Base-by-base conservation (phyloP, 2,113 vertebrate species). In the Sterna hirundo region DNA sequence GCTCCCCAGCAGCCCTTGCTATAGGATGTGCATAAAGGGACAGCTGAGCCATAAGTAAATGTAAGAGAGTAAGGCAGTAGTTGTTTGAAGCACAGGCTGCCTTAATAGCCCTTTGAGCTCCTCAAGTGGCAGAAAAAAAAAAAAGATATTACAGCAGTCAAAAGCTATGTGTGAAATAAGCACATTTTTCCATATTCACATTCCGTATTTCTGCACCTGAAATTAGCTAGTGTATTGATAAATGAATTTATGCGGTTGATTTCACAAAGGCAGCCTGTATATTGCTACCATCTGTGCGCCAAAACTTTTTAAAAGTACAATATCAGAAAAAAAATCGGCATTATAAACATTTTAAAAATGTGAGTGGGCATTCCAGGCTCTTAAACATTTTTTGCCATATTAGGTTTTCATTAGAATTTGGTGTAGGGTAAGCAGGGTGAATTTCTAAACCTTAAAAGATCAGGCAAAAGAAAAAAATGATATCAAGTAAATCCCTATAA, bases 381-480 rank as follows among this genome's bases (percentile, higher is more conserved):
- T 84, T 49, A 78, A 54, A 91, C 5, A 18, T 71, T 89, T 97
- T 81, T 96, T 83, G 60, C 52, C 64, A 15, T 96, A 83, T 90
- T 97, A 90, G 49, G 57, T 88, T 97, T 97, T 72, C 64, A 69
- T 94, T 95, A 93, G 66, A 89, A 89, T 95, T 97, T 79, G 36
- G 36, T 92, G 52, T 84, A 93, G 32, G 38, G 16, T 86, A 81
- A 93, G 36, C 18, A 94, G 86, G 34, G 52, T 91, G n/a, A 94
- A 46, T 95, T 95, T 95, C 64, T 85, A 81, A 97, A 93, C 34
- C 57, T 90, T 83, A 93, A 77, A 92, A 96, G 61, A 95, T 95
- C 61, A 96, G 82, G 90, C 30, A 93, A 76, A 82, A 96, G 17
- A 74, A 89, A 86, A 86, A 96, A 88, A 91, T 61, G 3, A 82